Base-by-base conservation (phyloP, 2,888 invertebrate genomes). In the Ceraclea dissimilis region DNA sequence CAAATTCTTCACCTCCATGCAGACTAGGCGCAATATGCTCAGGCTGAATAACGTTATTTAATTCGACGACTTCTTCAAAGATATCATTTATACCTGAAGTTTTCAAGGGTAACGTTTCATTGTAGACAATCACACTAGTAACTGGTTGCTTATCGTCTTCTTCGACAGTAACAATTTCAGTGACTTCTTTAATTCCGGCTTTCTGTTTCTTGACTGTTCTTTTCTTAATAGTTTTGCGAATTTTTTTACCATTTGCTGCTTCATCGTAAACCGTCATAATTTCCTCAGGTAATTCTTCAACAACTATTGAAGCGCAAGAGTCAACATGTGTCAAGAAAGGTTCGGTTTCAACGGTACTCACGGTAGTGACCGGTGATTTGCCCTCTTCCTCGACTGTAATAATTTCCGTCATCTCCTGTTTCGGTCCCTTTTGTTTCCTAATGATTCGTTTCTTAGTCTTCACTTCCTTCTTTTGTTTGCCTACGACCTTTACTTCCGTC, bases 331-430 rank as follows among this genome's bases (percentile, higher is more conserved):
- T n/a, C n/a, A n/a, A n/a, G 10, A 46, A 19, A 18, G 46, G 46
- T 46, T 46, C 46, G 4, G 18, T 22, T 18, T 65, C 59, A 54
- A 56, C 44, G n/a, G 67, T 64, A 0, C n/a, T 8, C 39, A 74
- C 67, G 0, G 69, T 71, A 0, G 70, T 71, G 1, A 69, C 63
- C 0, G 72, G 70, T 1, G 63, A 64, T 50, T 72, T 69, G 18
- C 70, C 71, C 2, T 74, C 72, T 51, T 71, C 69, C 58, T 75
- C 68, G 16, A 73, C 66, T 4, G 76, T 78, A 2, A 72, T 68
- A 13, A 73, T 73, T 65, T 74, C 74, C 1, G 79, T 75, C 8
- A 73, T 67, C 63, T 76, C 75, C 58, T 72, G 66, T 51, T 76
- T 74, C 0, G 66, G 66, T 1, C 73, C 78, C 49, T 70, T 71